Evolutionary conservation across 2,888 invertebrate species (phyloP).

Genomic region (Arge pagana): DNA sequence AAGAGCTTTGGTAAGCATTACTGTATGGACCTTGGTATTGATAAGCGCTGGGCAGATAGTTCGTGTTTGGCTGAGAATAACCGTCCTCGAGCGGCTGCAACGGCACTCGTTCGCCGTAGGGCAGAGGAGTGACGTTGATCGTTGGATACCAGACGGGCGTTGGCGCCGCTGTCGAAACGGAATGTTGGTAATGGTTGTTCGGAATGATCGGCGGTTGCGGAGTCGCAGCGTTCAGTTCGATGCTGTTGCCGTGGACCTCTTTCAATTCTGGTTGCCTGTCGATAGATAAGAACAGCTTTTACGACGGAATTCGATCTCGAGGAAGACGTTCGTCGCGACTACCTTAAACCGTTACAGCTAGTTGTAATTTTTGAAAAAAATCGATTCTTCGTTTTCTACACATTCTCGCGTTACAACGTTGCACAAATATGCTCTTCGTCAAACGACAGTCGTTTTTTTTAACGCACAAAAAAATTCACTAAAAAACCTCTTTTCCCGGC

Average conservation of each 20-base stretch:
- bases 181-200: slow-evolving; percentile 23
- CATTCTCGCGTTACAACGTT: too few relatives aligned
- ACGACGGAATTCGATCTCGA: too few relatives aligned
- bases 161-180: slow-evolving; percentile 29
- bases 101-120: slow-evolving; percentile 2
- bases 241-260: slow-evolving; percentile 48
- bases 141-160: slow-evolving; percentile 28
- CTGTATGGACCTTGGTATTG: slow-evolving; percentile 32
- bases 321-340: too few relatives aligned
- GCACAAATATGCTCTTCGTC: too few relatives aligned
- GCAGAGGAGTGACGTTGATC: slow-evolving; percentile 20
- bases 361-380: too few relatives aligned
- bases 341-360: too few relatives aligned
- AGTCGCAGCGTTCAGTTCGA: slow-evolving; percentile 43
- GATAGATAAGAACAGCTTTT: slow-evolving; percentile 14
- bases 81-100: slow-evolving; percentile 24
- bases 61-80: slow-evolving; percentile 35
- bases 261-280: slow-evolving; percentile 45
- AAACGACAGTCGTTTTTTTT: too few relatives aligned
- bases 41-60: slow-evolving; percentile 38
- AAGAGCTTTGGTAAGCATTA: slow-evolving; percentile 30
- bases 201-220: slow-evolving; percentile 28
- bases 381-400: too few relatives aligned
- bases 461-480: too few relatives aligned
- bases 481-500: too few relatives aligned